phyloP scores from a whole-genome alignment of 2,888 invertebrate species.

The Kryphioiulus occultus region DNA sequence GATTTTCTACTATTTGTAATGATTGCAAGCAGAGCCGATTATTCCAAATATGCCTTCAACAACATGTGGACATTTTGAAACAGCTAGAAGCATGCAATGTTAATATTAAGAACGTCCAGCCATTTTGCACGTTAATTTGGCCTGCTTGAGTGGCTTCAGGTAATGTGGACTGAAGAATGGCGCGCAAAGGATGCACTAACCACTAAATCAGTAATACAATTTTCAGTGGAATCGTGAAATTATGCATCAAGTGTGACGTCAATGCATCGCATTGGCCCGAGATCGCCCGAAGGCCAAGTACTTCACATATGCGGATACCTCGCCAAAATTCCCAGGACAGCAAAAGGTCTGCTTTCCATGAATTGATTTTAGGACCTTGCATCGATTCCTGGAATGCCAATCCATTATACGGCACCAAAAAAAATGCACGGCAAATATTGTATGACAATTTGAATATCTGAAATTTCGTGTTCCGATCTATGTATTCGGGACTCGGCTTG shows the following conservation, averaged over 20 bases:
- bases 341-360: neutral
- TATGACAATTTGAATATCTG: slow-evolving; percentile 9
- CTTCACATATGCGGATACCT: neutral
- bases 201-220: neutral
- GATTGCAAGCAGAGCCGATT: too few relatives aligned
- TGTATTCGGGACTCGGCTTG: neutral
- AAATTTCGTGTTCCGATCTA: slow-evolving; percentile 16
- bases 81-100: too few relatives aligned
- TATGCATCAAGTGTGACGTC: neutral
- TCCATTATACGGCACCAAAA: neutral
- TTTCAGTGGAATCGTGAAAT: neutral
- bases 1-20: too few relatives aligned
- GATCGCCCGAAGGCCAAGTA: too few relatives aligned
- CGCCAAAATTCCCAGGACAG: neutral
- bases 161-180: neutral
- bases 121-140: neutral
- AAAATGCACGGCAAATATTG: neutral
- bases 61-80: too few relatives aligned
- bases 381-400: neutral
- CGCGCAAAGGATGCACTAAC: neutral
- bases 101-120: too few relatives aligned
- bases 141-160: neutral
- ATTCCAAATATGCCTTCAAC: too few relatives aligned
- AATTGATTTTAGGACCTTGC: slow-evolving; percentile 1
- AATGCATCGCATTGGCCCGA: neutral